phyloP scores from a whole-genome alignment of 2,797 vertebrate genomes.

The Mallotus villosus region DNA sequence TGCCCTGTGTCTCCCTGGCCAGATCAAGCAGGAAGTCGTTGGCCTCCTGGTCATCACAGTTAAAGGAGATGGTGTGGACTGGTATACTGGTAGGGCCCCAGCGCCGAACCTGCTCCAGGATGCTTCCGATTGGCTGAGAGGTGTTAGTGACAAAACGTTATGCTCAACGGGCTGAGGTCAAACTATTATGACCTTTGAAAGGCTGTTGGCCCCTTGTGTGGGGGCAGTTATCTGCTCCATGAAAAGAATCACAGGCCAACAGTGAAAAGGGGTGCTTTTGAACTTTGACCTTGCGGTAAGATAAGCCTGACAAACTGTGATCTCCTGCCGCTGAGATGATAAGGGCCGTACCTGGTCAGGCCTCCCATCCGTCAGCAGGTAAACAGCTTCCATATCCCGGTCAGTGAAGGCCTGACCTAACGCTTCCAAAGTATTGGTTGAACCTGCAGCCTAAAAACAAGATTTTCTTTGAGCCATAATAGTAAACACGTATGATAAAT shows the following conservation, averaged over 20 bases:
- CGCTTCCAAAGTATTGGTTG: constrained; percentile 77
- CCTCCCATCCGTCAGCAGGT: constrained; percentile 80
- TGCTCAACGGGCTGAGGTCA: not conserved
- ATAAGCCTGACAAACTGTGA: not conserved
- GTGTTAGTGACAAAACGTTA: not conserved
- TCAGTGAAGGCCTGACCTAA: constrained; percentile 75
- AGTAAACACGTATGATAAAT: not conserved
- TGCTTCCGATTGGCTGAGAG: constrained; percentile 58
- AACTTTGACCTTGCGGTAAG: not conserved
- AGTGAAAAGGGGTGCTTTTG: not conserved
- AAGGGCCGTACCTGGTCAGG: constrained; percentile 76
- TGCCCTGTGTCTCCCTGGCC: constrained; percentile 70
- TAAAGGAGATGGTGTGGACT: constrained; percentile 77
- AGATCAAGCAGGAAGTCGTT: constrained; percentile 74
- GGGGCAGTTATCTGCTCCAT: not conserved
- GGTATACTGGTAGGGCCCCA: constrained; percentile 59
- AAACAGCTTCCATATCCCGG: constrained; percentile 70
- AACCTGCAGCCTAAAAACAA: constrained; percentile 68
- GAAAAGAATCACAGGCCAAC: not conserved
- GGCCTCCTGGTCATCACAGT: constrained; percentile 75
- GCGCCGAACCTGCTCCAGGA: constrained; percentile 62
- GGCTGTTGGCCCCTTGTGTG: not conserved
- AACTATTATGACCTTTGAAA: not conserved
- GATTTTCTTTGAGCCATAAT: not conserved
- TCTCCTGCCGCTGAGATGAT: not conserved